Percentiles rank a stretch among this genome's conserved stretches.
phyloP scores from a whole-genome alignment of 37 sponge, comb jelly and placozoan genomes.

The Hormiphora californensis region DNA sequence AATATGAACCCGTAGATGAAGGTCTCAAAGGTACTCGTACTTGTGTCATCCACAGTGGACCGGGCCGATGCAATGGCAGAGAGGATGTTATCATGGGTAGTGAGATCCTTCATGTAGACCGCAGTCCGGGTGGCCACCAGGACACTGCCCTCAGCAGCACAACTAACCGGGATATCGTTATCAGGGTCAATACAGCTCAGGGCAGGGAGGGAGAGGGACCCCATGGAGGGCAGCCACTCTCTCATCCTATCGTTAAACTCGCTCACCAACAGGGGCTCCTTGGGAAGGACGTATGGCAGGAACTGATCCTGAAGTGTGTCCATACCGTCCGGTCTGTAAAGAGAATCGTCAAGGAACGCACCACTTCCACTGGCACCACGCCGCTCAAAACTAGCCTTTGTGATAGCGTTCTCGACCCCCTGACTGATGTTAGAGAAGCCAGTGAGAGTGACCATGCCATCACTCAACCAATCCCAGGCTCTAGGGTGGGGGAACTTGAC shows the following conservation, averaged over 20 bases:
- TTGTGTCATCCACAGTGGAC: conserved; percentile 27
- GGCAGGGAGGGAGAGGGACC: not conserved
- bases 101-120: conserved; percentile 19
- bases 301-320: not conserved
- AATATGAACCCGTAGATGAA: conserved; percentile 50
- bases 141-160: not conserved
- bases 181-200: not conserved
- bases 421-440: conserved; percentile 15
- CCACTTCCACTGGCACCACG: not conserved
- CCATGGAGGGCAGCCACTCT: conserved; percentile 23
- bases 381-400: not conserved
- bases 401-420: not conserved
- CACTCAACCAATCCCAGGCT: conserved; percentile 50
- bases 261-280: not conserved
- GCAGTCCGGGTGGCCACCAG: conserved; percentile 32
- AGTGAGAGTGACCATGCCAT: not conserved
- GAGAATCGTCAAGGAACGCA: not conserved
- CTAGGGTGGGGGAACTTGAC: conserved; percentile 11
- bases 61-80: not conserved
- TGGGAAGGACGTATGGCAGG: not conserved
- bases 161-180: not conserved
- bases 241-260: not conserved
- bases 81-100: conserved; percentile 7
- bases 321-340: not conserved
- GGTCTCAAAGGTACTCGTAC: not conserved